Percentiles rank a stretch among this genome's conserved stretches.
Evolutionary conservation across 2,113 vertebrate genomes (phyloP).

Genomic region (Lampris megalopsis): DNA sequence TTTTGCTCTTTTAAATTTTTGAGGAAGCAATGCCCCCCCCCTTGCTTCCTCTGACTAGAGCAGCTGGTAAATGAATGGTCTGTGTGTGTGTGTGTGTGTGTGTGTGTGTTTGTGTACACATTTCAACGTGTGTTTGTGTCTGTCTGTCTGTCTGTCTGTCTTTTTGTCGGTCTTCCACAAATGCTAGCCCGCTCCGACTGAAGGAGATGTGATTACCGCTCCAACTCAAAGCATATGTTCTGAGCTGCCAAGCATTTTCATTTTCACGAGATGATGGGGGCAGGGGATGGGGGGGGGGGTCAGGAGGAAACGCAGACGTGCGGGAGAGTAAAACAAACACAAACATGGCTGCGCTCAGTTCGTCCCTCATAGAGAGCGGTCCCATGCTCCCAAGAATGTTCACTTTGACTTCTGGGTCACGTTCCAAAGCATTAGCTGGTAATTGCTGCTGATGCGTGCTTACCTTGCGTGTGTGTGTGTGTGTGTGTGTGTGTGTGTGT

Average conservation of each 20-base stretch:
- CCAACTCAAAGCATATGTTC: conserved; percentile 77
- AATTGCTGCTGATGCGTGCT: conserved; percentile 40
- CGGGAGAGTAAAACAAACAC: conserved; percentile 71
- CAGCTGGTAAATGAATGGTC: too few species aligned
- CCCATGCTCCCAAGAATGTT: conserved; percentile 54
- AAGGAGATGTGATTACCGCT: conserved; percentile 68
- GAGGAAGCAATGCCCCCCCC: too few species aligned
- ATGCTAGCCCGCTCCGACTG: conserved; percentile 67
- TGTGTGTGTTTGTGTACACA: too few species aligned
- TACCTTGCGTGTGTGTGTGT: conserved; percentile 20
- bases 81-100: too few species aligned
- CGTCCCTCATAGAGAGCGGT: conserved; percentile 38
- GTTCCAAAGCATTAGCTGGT: conserved; percentile 62
- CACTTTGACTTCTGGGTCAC: conserved; percentile 70
- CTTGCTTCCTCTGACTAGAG: too few species aligned
- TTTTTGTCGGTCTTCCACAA: conserved; percentile 16
- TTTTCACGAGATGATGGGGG: conserved; percentile 56
- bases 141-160: conserved; percentile 26
- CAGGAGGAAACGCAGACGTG: conserved; percentile 20
- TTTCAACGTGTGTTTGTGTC: background rate
- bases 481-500: conserved; percentile 28
- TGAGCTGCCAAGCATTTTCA: conserved; percentile 71
- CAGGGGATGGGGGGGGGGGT: conserved; percentile 6
- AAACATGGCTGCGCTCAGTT: conserved; percentile 46
- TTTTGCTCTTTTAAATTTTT: too few species aligned